Conservation (phyloP, 37 sponge, comb jelly and placozoan species). For the Bolinopsis microptera region DNA sequence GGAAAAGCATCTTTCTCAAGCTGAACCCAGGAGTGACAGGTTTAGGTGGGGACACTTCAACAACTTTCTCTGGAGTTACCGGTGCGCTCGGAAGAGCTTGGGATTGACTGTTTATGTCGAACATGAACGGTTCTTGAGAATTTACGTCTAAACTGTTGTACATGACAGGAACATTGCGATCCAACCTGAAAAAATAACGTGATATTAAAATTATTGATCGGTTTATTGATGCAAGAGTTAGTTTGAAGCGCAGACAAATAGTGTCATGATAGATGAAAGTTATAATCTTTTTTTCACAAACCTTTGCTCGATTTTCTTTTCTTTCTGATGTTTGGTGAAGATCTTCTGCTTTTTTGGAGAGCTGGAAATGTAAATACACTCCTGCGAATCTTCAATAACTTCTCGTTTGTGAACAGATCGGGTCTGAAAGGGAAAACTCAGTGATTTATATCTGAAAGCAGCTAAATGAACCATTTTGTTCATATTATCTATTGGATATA, state of each 20-base stretch:
- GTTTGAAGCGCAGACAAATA: too few species aligned
- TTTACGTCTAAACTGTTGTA: constrained; percentile 61
- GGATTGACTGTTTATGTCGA: constrained; percentile 43
- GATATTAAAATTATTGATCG: too few species aligned
- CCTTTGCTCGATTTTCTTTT: constrained; percentile 5
- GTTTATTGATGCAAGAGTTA: too few species aligned
- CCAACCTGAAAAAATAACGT: constrained; percentile 18
- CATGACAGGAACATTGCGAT: constrained; percentile 51
- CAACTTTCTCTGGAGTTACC: neutral
- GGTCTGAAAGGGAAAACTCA: neutral
- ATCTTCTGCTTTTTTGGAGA: constrained; percentile 52
- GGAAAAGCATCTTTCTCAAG: neutral
- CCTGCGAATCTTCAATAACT: constrained; percentile 41
- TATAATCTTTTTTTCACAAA: too few species aligned
- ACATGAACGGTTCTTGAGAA: constrained; percentile 32
- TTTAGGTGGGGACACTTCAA: neutral
- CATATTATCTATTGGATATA: too few species aligned
- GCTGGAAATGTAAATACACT: constrained; percentile 24
- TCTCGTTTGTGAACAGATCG: neutral
- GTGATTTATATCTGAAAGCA: neutral
- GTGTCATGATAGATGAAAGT: too few species aligned
- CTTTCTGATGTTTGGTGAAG: constrained; percentile 55
- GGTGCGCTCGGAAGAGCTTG: neutral
- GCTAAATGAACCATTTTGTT: too few species aligned
- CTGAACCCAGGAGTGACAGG: neutral